These are phyloP conservation scores for Troides helena DNA, from an alignment of 2,888 invertebrate genomes.

Conservation along the genomic window DNA sequence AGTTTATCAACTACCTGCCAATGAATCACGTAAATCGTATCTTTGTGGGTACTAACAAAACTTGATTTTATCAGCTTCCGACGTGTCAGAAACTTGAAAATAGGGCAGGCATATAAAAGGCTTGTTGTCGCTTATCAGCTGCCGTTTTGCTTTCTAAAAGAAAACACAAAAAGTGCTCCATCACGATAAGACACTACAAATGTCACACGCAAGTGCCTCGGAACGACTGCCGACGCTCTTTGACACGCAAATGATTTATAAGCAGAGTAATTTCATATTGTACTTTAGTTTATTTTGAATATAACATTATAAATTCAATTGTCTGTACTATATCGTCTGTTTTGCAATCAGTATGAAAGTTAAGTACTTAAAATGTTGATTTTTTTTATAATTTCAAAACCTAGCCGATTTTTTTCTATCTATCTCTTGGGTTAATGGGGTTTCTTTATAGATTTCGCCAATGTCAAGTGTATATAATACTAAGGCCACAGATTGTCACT, in stretches of 20 bases:
- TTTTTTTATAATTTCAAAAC: too few relatives aligned
- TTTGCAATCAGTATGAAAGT: too few relatives aligned
- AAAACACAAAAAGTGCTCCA: constrained; percentile 24
- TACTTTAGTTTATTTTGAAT: too few relatives aligned
- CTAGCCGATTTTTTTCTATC: too few relatives aligned
- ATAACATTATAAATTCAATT: too few relatives aligned
- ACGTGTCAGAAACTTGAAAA: constrained; percentile 21
- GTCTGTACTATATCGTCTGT: too few relatives aligned
- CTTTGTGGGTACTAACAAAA: constrained; percentile 1
- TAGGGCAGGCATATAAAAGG: constrained; percentile 17
- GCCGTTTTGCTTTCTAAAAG: constrained; percentile 25
- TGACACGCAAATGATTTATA: constrained; percentile 24
- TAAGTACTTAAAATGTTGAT: too few relatives aligned
- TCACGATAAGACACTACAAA: constrained; percentile 30
- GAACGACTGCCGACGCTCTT: constrained; percentile 9
- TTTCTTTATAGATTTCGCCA: too few relatives aligned
- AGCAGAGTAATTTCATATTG: neutral
- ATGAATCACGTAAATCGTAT: constrained; percentile 11
- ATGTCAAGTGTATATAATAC: too few relatives aligned
- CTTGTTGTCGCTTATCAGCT: constrained; percentile 17
- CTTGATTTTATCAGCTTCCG: constrained; percentile 23
- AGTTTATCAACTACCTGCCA: neutral
- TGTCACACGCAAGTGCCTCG: constrained; percentile 25
- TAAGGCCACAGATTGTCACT: too few relatives aligned
- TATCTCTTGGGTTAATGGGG: too few relatives aligned